Evolutionary conservation across 2,797 vertebrate genomes (phyloP).

Genomic region (Smutsia temminckii): DNA sequence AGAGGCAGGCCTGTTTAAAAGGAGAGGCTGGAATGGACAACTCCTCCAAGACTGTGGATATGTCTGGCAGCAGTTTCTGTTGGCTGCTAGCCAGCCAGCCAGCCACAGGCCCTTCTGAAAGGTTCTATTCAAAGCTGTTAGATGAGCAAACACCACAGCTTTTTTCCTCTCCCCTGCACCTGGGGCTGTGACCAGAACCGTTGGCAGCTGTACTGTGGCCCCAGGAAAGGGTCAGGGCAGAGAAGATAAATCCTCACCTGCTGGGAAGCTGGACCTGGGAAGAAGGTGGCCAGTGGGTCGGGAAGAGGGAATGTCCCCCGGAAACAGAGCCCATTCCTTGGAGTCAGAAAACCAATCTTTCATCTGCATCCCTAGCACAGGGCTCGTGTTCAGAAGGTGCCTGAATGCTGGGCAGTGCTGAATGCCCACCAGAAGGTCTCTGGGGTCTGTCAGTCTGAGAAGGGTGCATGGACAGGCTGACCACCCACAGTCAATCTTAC

Average conservation of each 20-base stretch:
- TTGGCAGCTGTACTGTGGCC: not conserved
- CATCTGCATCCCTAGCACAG: not conserved
- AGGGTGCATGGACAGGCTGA: not conserved
- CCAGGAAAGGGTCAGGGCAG: not conserved
- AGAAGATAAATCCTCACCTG: not conserved
- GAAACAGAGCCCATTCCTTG: not conserved
- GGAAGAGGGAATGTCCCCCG: not conserved
- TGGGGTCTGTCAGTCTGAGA: not conserved
- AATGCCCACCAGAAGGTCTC: not conserved
- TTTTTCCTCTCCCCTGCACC: constrained; percentile 75
- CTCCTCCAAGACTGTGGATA: constrained; percentile 10
- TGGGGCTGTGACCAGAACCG: constrained; percentile 57
- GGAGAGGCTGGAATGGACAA: not conserved
- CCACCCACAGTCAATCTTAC: not conserved
- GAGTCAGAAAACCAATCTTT: not conserved
- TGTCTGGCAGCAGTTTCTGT: constrained; percentile 6
- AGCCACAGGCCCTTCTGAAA: constrained; percentile 78
- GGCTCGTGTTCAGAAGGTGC: not conserved
- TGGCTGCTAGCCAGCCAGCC: not conserved
- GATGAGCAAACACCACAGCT: constrained; percentile 41
- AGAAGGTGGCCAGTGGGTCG: not conserved
- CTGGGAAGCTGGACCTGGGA: not conserved
- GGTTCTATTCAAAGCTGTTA: constrained; percentile 65
- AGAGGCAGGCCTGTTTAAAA: not conserved
- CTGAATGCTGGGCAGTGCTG: not conserved